Base-by-base conservation (phyloP, 2,888 invertebrate genomes). In the Furcula furcula region DNA sequence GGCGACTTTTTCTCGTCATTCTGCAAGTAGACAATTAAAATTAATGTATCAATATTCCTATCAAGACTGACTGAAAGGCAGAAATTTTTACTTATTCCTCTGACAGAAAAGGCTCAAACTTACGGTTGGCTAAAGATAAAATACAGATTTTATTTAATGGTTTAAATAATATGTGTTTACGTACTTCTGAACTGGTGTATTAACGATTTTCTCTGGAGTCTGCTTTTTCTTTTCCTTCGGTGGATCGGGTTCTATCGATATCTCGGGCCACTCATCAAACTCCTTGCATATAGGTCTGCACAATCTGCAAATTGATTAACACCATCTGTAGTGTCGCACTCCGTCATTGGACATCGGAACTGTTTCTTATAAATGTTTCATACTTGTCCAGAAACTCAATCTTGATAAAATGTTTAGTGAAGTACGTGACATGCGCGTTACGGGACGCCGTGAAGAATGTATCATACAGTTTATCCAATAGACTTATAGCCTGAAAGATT, bases 341-440 rank as follows among this genome's bases (percentile, higher is more conserved):
- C 14, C 7, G 15, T 18, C 4, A 28, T 11, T 7, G 11, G 6
- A 18, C 11, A 18, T 28, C 36, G 29, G 38, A 43, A 53, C 36
- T 34, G 33, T 50, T 40, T 46, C 40, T 51, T 58, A 65, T 54
- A 61, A 70, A 68, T 61, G 59, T 55, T 59, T 65, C 83, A 83
- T 90, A 92, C 92, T 92, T 91, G 76, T 90, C 90, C 77, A 91
- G 88, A 69, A 92, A 90, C 70, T 94, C 94, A 74, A 94, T 93
- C 89, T 94, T 94, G 65, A 94, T 90, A 76, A 90, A 94, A 59
- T 92, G 91, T 65, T 91, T 91, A 78, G 91, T 93, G 59, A 94
- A 88, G 70, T 87, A 81, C 64, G 89, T 91, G 70, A 90, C 85
- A 74, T 90, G 91, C 57, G 91, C 82, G 78, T 91, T 91, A 74